Conservation (phyloP, 2,113 vertebrate species). For the Sebastes fasciatus region DNA sequence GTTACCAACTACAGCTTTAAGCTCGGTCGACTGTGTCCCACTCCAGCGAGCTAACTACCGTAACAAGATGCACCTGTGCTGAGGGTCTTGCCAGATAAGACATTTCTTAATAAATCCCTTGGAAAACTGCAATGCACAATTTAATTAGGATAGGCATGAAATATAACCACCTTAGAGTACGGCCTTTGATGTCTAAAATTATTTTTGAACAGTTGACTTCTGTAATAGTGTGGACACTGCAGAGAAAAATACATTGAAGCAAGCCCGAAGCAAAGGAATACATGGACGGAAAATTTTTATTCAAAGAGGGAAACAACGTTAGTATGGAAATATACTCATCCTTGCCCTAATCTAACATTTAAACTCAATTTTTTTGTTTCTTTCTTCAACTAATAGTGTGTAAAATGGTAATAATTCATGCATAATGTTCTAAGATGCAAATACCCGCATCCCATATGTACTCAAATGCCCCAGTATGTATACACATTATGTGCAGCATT, state of each 20-base stretch:
- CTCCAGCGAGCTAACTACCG: background rate
- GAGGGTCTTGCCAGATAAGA: constrained; percentile 25
- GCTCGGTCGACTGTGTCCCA: background rate
- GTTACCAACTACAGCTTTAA: too few relatives aligned
- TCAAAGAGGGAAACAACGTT: background rate
- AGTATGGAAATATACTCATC: background rate
- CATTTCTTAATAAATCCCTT: constrained; percentile 52
- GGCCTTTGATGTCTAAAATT: constrained; percentile 29
- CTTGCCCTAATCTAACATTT: background rate
- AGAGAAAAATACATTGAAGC: background rate
- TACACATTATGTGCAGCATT: constrained; percentile 5
- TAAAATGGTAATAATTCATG: constrained; percentile 23
- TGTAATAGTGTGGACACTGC: background rate
- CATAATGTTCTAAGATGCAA: constrained; percentile 7
- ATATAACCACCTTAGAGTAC: constrained; percentile 20
- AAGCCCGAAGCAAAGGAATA: background rate
- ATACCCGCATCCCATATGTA: constrained; percentile 27
- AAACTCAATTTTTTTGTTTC: background rate
- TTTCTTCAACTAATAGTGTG: background rate
- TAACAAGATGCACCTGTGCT: constrained; percentile 45
- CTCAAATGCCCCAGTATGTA: constrained; percentile 6
- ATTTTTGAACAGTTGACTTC: constrained; percentile 17
- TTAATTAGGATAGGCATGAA: constrained; percentile 33
- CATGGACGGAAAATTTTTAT: background rate
- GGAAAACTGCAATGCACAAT: constrained; percentile 19